A percentile compares a stretch with the other conserved stretches of the same genome.
Conservation (phyloP, 1,140 invertebrate genomes). For the Diabrotica virgifera region DNA sequence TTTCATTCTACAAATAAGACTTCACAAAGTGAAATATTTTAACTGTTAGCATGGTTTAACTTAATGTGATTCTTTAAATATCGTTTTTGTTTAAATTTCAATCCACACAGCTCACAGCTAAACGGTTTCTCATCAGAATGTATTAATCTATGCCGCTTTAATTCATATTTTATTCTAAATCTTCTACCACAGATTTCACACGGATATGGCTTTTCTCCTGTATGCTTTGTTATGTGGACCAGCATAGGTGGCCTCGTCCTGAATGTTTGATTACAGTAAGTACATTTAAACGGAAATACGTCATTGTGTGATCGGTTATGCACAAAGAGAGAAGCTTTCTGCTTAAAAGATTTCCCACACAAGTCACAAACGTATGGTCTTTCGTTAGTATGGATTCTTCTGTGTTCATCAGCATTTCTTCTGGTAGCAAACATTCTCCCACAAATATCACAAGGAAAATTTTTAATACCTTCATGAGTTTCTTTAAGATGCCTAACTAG, state of each 20-base stretch:
- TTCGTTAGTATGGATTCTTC: slow-evolving; percentile 48
- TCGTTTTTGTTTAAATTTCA: slow-evolving; percentile 51
- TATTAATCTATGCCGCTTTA: slow-evolving; percentile 54
- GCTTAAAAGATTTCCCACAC: slow-evolving; percentile 58
- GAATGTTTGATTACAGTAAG: slow-evolving; percentile 61
- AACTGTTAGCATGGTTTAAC: slow-evolving; percentile 42
- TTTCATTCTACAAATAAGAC: too few species aligned
- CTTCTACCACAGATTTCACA: slow-evolving; percentile 58
- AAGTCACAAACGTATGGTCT: slow-evolving; percentile 57
- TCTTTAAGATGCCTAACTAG: slow-evolving; percentile 60
- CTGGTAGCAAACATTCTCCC: slow-evolving; percentile 54
- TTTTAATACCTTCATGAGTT: slow-evolving; percentile 61
- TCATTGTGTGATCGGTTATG: slow-evolving; percentile 56
- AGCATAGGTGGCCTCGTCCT: slow-evolving; percentile 56
- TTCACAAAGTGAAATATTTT: not conserved
- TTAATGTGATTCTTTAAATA: slow-evolving; percentile 53
- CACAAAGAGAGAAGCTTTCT: slow-evolving; percentile 55
- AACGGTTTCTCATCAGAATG: slow-evolving; percentile 55
- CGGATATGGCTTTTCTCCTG: slow-evolving; percentile 62
- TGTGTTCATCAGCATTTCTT: slow-evolving; percentile 50
- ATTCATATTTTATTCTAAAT: slow-evolving; percentile 52
- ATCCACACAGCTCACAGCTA: slow-evolving; percentile 47
- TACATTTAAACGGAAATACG: slow-evolving; percentile 58
- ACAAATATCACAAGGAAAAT: slow-evolving; percentile 57
- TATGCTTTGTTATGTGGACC: slow-evolving; percentile 62